Evolutionary conservation across 2,113 vertebrate species (phyloP).

Genomic region (Sarotherodon lohbergeri): DNA sequence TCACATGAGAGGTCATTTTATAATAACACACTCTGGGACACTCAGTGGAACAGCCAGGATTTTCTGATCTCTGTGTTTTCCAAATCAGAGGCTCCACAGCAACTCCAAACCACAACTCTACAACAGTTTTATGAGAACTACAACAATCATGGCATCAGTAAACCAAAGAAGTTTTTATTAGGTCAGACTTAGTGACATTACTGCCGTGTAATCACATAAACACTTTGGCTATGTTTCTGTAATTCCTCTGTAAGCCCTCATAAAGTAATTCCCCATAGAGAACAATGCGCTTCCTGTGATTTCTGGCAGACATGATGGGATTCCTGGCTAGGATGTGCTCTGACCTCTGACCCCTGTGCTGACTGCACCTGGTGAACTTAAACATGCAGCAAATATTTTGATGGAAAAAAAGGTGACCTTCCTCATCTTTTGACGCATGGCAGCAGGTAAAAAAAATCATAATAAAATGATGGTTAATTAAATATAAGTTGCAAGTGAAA

Average conservation of each 20-base stretch:
- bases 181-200: slow-evolving; percentile 4
- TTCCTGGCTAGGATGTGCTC: slow-evolving; percentile 26
- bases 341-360: slow-evolving; percentile 26
- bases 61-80: not conserved
- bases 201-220: not conserved
- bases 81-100: not conserved
- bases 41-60: not conserved
- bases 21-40: not conserved
- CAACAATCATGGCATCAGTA: not conserved
- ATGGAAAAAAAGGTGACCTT: slow-evolving; percentile 14
- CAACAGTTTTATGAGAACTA: not conserved
- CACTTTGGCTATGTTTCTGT: not conserved
- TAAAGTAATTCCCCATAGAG: slow-evolving; percentile 10
- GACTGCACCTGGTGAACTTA: slow-evolving; percentile 13
- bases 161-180: slow-evolving; percentile 13
- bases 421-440: not conserved
- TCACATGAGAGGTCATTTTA: not conserved
- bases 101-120: not conserved
- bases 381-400: slow-evolving; percentile 23
- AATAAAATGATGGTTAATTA: not conserved
- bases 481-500: not conserved
- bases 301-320: slow-evolving; percentile 29
- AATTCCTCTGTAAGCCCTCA: not conserved
- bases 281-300: slow-evolving; percentile 36
- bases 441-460: not conserved